phyloP scores from a whole-genome alignment of 2,888 invertebrate species.

The Cephus pulcher region DNA sequence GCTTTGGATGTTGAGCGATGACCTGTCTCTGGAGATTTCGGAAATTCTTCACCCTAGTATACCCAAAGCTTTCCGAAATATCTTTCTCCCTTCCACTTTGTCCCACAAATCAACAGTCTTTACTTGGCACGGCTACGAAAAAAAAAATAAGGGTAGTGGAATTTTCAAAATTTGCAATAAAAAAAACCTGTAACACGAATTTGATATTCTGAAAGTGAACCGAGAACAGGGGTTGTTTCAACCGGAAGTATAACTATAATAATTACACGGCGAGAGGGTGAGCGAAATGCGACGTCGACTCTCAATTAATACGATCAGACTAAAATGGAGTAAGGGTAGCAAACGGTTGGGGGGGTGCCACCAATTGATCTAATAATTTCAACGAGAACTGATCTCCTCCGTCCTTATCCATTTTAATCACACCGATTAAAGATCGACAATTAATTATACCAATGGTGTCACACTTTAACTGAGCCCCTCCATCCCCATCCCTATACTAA shows the following conservation, averaged over 20 bases:
- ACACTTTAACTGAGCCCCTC: not conserved
- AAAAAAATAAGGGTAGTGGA: not conserved
- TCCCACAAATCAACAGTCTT: not conserved
- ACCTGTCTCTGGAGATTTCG: constrained; percentile 39
- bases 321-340: not conserved
- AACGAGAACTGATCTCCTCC: not conserved
- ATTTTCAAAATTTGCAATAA: not conserved
- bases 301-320: constrained; percentile 2
- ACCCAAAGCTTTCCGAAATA: constrained; percentile 16
- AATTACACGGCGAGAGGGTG: not conserved
- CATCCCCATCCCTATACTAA: not conserved
- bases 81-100: constrained; percentile 1
- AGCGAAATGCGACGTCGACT: not conserved
- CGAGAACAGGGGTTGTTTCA: not conserved
- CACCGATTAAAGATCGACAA: not conserved
- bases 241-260: not conserved
- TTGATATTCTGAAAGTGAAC: not conserved
- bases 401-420: not conserved
- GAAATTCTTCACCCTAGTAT: constrained; percentile 25
- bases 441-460: not conserved
- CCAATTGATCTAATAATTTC: constrained; percentile 7
- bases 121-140: not conserved
- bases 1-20: constrained; percentile 46
- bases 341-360: not conserved
- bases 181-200: not conserved